Base-by-base conservation (phyloP, 2,797 vertebrate genomes). In the Dryobates pubescens region DNA sequence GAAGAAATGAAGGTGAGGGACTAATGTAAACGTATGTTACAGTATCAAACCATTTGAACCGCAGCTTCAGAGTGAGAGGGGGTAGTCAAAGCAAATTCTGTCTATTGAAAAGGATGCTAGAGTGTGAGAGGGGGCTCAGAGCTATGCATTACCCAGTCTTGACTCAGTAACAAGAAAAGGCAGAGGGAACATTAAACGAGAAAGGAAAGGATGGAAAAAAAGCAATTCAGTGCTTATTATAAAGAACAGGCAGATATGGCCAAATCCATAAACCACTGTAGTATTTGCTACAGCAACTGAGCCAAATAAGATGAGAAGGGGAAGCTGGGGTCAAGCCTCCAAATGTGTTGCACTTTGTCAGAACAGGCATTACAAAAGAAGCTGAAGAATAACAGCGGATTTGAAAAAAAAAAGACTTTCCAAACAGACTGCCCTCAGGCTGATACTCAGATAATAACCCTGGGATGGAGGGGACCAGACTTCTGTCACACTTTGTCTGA, bases 241-340 rank as follows among this genome's bases (percentile, higher is more conserved):
- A 72, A 82, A 63, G 62, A 71, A 47, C 0, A 3, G 54, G 54
- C 62, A 83, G 54, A 80, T 17, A 45, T 4, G 17, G 71, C 71
- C 56, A 90, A 93, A 90, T 14, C 83, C 92, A 85, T 86, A 89
- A 91, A 83, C 80, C 85, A n/a, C 74, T 63, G 59, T 2, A 51
- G 62, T 71, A 63, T 65, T 88, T 88, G 32, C 77, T 67, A 82
- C 75, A 82, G 86, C 81, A 91, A 59, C 12, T 53, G 71, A 86
- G 71, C 17, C 64, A 86, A 93, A 56, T 61, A 47, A 86, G 49
- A 79, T 26, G 58, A 86, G 70, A 89, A 70, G 32, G 32, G 57
- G 62, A 88, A 91, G 54, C 51, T 71, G 57, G 62, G 89, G 80
- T 91, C 89, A 96, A 84, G 83, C 57, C 77, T 68, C 41, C 62